phyloP scores from a whole-genome alignment of 2,113 vertebrate species.

The Apeltes quadracus region DNA sequence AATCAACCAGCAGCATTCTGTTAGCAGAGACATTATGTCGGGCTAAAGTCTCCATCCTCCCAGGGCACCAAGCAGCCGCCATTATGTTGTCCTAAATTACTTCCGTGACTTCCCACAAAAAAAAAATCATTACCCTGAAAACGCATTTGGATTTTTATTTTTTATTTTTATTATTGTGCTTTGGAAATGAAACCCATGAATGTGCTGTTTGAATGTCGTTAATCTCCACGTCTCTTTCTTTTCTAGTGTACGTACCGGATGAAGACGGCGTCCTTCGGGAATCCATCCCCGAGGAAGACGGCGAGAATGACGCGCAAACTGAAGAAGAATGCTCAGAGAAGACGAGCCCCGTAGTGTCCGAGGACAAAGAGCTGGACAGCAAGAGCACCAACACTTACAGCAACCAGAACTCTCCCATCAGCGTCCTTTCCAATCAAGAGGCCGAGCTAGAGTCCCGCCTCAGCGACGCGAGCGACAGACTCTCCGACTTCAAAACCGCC shows the following conservation, averaged over 20 bases:
- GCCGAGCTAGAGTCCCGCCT: constrained; percentile 91
- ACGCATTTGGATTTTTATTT: not conserved
- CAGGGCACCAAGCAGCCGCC: constrained; percentile 25
- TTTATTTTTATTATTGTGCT: not conserved
- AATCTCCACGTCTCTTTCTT: constrained; percentile 50
- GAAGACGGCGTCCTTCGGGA: constrained; percentile 88
- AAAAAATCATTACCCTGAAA: not conserved
- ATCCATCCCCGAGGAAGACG: constrained; percentile 86
- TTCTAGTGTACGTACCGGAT: constrained; percentile 93
- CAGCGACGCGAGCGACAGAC: constrained; percentile 92
- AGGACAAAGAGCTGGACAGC: constrained; percentile 88
- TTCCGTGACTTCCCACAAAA: constrained; percentile 18
- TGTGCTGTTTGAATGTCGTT: constrained; percentile 11
- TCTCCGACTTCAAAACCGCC: constrained; percentile 90
- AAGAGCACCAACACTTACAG: constrained; percentile 89
- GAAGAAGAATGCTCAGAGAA: constrained; percentile 89
- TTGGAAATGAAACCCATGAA: not conserved
- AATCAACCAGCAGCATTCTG: constrained; percentile 69
- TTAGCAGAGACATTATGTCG: constrained; percentile 66
- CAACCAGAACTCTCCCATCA: constrained; percentile 95
- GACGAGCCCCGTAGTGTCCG: constrained; percentile 89
- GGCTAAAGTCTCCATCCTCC: constrained; percentile 34
- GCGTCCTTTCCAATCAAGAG: constrained; percentile 94
- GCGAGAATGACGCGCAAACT: constrained; percentile 87
- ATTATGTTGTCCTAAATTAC: constrained; percentile 28